Conservation (phyloP, 2,888 invertebrate species). For the Monopis laevigella region DNA sequence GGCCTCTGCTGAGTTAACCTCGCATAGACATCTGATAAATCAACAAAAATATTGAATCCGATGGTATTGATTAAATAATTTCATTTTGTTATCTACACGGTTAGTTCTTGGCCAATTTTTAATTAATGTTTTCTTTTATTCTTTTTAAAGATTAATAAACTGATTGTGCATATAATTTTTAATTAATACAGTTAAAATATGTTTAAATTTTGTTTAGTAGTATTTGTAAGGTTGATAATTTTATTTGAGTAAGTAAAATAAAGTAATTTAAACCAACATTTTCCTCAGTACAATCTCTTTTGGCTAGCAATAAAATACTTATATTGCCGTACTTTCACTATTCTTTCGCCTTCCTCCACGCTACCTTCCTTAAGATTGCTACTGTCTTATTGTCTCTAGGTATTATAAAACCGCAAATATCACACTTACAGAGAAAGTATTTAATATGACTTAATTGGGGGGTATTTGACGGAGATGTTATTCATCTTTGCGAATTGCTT, state of each 20-base stretch:
- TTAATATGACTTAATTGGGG: slow-evolving; percentile 36
- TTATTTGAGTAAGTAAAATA: too few species aligned
- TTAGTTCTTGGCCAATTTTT: too few species aligned
- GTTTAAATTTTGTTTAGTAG: too few species aligned
- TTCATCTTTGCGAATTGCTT: slow-evolving; percentile 26
- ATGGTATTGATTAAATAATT: background rate
- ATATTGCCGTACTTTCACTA: slow-evolving; percentile 20
- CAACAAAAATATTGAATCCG: slow-evolving; percentile 14
- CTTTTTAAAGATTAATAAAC: too few species aligned
- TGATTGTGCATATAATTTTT: too few species aligned
- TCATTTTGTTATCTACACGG: too few species aligned
- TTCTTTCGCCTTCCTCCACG: slow-evolving; percentile 10
- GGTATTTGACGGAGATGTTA: slow-evolving; percentile 28
- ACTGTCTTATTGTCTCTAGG: slow-evolving; percentile 27
- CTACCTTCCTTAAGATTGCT: slow-evolving; percentile 15
- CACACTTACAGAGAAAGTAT: slow-evolving; percentile 39
- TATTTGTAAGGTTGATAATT: too few species aligned
- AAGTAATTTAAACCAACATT: background rate
- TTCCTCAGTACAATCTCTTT: background rate
- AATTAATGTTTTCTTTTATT: too few species aligned
- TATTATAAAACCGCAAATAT: slow-evolving; percentile 35
- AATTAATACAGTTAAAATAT: too few species aligned
- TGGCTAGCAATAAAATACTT: slow-evolving; percentile 2
- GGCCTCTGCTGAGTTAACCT: slow-evolving; percentile 14
- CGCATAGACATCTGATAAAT: slow-evolving; percentile 19